Base-by-base conservation (phyloP, 2,797 vertebrate species). In the Darevskia nairensis region DNA sequence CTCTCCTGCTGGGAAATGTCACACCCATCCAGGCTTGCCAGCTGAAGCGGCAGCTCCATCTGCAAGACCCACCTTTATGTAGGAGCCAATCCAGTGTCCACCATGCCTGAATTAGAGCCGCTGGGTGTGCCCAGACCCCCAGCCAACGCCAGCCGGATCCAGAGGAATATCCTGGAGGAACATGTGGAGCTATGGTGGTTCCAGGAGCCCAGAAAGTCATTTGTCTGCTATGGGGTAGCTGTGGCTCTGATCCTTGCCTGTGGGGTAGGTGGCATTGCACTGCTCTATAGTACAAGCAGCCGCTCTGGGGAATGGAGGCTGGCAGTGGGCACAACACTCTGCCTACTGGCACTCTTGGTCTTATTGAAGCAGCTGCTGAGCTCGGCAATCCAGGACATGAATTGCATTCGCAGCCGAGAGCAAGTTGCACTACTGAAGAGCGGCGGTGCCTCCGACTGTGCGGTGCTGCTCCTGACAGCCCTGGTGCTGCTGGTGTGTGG, bases 101-200 rank as follows among this genome's bases (percentile, higher is more conserved):
- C 69, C 89, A 98, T 99, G 98, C 96, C 98, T 0, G 98, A 98
- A 93, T 94, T 98, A 94, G 97, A 97, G 61, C 94, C 97, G 91
- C 94, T 97, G 87, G 95, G 97, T 82, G 90, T 90, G 55, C 95
- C 96, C 46, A 96, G 95, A 61, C 94, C 94, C 2, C 96, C 96
- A 3, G 97, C 96, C 0, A 97, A 98, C 19, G 96, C 96, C 0
- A 97, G 95, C 82, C 97, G 94, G 87, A 98, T 98, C 93, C 98
- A 98, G 95, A 97, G 97, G 96, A 97, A 97, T 35, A 97, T 98
- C 86, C 94, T 99, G 95, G 98, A 98, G 46, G 99, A 99, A 90
- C 98, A 99, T 41, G 98, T 99, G 94, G 99, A 99, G 93, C 97
- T 99, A 46, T 99, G 99, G 99, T 99, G 99, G 99, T 99, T 98